Base-by-base conservation (phyloP, 2,797 vertebrate genomes). In the Chaetodon trifasciatus region DNA sequence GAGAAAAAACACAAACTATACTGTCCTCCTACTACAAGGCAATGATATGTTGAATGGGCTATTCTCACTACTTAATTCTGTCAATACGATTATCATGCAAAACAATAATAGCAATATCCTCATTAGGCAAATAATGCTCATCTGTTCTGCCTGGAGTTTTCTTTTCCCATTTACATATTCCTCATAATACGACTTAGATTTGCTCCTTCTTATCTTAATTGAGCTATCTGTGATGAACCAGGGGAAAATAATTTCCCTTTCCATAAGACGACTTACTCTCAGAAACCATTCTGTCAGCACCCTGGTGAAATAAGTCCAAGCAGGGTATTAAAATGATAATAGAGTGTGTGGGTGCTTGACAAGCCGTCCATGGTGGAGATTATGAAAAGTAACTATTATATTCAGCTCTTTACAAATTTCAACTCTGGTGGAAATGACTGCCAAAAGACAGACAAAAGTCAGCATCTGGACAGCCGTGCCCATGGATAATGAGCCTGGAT, bases 231-330 rank as follows among this genome's bases (percentile, higher is more conserved):
- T 86, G 81, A 89, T 93, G 88, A 95, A 93, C 89, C 85, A 86
- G 81, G 69, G 77, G 83, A 82, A 91, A 93, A 94, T 91, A 28
- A 89, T 89, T 91, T 91, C 65, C 75, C 84, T 86, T 88, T 88
- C 76, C 73, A 70, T 88, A 87, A 90, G 82, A 89, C 74, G 85
- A 88, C 84, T 90, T 89, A 92, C 84, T 91, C 88, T 85, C 82
- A 86, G 88, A 94, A 95, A 94, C 81, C 83, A 91, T 94, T 93
- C 89, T 92, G 91, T 96, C 95, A 95, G 94, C 94, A 94, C 85
- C 89, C 83, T 74, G 73, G 84, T 90, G 88, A 89, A 94, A 90
- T 93, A 91, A 85, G 82, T 90, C 88, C 66, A 73, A 75, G 70
- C 76, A 81, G 74, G 82, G 89, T 91, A 95, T 95, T 93, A 92